Evolutionary conservation across 2,888 invertebrate genomes (phyloP), one percentile per base, ranked within the genome.

Genomic region (Phania funesta): DNA sequence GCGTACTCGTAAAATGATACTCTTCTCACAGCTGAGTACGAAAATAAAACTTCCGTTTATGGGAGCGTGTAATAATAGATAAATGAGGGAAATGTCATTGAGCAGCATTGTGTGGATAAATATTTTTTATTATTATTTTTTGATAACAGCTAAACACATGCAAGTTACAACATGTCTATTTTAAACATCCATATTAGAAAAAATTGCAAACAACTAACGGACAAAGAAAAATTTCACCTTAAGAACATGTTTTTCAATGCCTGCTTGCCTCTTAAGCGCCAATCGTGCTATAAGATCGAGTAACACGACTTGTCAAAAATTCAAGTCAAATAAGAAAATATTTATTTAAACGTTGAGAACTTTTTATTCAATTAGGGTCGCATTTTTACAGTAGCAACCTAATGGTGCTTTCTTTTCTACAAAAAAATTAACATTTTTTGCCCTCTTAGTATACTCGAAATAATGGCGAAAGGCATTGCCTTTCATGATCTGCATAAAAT

Each of bases 71-170:
- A 58, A 60, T 50, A 71, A 71, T 71, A 71, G 71, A 60, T 71
- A 71, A 71, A 26, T 38, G 35, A 22, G 26, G 11, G 35, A 54
- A 71, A 71, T 71, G 71, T 60, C 71, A 71, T 1, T 60, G 71
- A 4, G 13, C 60, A 67, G 26, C 35, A 38, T 50, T 52, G 11
- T 9, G 41, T 3, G 64, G 48, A 48, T 64, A 48, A 50, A 38
- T 60, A 60, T 32, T 48, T 20, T 50, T 20, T 38, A 29, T 26
- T 32, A 0, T 32, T 60, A n/a, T 18, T 46, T n/a, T 48, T n/a
- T n/a, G n/a, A n/a, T n/a, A n/a, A n/a, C n/a, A n/a, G n/a, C n/a
- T 13, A 35, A 35, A 46, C 2, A 38, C 13, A 18, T 54, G 38
- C 29, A 52, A 41, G 48, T 65, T 32, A 50, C 2, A 48, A 9